Base-by-base conservation (phyloP, 2,888 invertebrate genomes). In the Corbicula japonica region DNA sequence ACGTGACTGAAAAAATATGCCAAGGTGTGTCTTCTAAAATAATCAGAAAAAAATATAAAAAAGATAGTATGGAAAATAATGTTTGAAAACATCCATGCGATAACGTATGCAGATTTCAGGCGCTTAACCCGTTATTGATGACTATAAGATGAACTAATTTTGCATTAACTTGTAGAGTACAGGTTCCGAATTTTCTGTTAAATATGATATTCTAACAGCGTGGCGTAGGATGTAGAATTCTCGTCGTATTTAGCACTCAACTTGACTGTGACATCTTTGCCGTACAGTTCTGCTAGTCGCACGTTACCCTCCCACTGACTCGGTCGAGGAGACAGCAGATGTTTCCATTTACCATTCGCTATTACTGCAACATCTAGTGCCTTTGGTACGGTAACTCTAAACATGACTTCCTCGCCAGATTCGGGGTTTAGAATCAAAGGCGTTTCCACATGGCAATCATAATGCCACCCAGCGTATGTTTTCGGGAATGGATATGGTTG, bases 381-480 rank as follows among this genome's bases (percentile, higher is more conserved):
- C 44, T 87, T 87, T 10, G 93, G 93, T 60, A 93, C 92, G 50
- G 70, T 76, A 18, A 93, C 87, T 32, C 87, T 87, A 89, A 92
- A 91, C 71, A 87, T 86, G 66, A 91, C 88, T 23, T 86, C 84
- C 10, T 81, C 76, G 0, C 84, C 85, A 12, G 86, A 84, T 15
- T 81, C 77, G 28, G 81, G 84, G 21, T 89, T 84, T 21, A 93
- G 86, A 12, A 89, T 88, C 3, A 90, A 83, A 0, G 93, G 93
- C 32, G 87, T 84, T 63, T 86, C 87, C 89, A 93, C 92, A 87
- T 85, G 91, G 83, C 93, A 93, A 6, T 93, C 93, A 71, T 93
- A 93, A 83, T 93, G 93, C 93, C 93, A 93, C 83, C 93, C 93
- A 23, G 92, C 93, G 60, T 93, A 93, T 87, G 93, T 93, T 84